Percentiles rank a stretch among this genome's conserved stretches.
Conservation (phyloP, 2,888 invertebrate genomes). For the Callyntrura sp. region DNA sequence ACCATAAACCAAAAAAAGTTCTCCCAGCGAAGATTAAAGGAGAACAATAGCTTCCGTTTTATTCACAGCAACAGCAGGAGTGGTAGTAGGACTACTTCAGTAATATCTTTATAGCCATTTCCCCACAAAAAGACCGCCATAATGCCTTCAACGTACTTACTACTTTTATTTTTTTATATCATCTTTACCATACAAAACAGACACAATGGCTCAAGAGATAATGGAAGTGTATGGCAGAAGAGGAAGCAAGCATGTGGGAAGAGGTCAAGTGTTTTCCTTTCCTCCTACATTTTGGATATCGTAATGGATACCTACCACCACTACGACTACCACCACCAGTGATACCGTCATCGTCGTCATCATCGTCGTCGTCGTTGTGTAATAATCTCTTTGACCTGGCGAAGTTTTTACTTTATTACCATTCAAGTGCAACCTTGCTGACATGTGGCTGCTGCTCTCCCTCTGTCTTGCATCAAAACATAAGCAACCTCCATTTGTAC, state of each 20-base stretch:
- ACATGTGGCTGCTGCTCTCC: slow-evolving; percentile 29
- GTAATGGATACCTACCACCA: slow-evolving; percentile 32
- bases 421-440: slow-evolving; percentile 33
- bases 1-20: slow-evolving; percentile 65
- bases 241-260: not conserved
- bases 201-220: not conserved
- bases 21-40: slow-evolving; percentile 69
- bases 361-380: not conserved
- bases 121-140: not conserved
- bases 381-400: not conserved
- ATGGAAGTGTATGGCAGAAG: not conserved
- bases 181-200: not conserved
- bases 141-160: slow-evolving; percentile 2
- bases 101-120: slow-evolving; percentile 17
- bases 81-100: not conserved
- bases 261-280: slow-evolving; percentile 62
- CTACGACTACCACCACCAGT: not conserved
- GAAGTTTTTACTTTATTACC: slow-evolving; percentile 25
- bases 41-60: slow-evolving; percentile 70
- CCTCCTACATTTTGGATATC: slow-evolving; percentile 57
- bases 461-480: slow-evolving; percentile 17
- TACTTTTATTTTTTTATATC: not conserved
- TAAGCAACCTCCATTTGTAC: not conserved
- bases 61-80: slow-evolving; percentile 46
- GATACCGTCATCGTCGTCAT: too few relatives aligned